These are phyloP conservation scores for Mastigias papua DNA, from an alignment of 30 jellyfish, hydroid and myxozoan genomes.

Conservation along the genomic window DNA sequence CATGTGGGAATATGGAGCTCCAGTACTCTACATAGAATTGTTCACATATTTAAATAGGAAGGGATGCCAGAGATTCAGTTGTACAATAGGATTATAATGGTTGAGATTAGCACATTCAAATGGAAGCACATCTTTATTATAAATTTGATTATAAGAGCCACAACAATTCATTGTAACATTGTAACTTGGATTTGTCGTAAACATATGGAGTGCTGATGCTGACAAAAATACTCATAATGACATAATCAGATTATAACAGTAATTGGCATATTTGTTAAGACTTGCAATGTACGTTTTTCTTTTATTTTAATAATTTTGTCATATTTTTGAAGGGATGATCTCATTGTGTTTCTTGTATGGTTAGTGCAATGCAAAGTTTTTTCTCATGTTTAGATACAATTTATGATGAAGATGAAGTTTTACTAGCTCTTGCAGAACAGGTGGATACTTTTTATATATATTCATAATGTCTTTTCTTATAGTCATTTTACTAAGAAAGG, in stretches of 20 bases:
- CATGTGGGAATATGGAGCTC: too few species aligned
- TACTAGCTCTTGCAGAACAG: conserved; percentile 98
- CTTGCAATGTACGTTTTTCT: not conserved
- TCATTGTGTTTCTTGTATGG: not conserved
- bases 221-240: too few species aligned
- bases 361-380: not conserved
- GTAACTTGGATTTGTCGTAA: not conserved
- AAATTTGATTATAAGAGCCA: too few species aligned
- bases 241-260: not conserved
- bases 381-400: conserved; percentile 73
- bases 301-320: not conserved
- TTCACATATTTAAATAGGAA: too few species aligned
- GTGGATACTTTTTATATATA: conserved; percentile 18
- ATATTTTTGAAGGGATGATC: too few species aligned
- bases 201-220: too few species aligned
- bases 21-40: too few species aligned
- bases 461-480: not conserved
- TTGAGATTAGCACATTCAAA: too few species aligned
- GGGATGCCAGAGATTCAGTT: too few species aligned
- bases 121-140: too few species aligned
- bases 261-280: not conserved
- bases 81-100: too few species aligned
- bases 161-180: not conserved
- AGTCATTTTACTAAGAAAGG: too few species aligned
- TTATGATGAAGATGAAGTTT: conserved; percentile 99